These are phyloP conservation scores for Potorous gilbertii DNA, from an alignment of 2,797 vertebrate species.

Conservation along the genomic window DNA sequence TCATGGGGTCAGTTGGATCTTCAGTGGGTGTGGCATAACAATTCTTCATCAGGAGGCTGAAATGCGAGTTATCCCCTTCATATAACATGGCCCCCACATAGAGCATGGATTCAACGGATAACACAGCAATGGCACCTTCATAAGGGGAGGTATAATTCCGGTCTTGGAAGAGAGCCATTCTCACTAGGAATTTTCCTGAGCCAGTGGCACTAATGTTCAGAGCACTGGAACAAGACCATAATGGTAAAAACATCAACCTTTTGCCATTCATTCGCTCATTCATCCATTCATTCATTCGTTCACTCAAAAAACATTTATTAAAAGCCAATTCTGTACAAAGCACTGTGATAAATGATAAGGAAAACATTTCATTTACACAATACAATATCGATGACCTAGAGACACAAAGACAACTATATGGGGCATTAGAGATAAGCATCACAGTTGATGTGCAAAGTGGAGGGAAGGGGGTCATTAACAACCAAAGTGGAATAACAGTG, in stretches of 20 bases:
- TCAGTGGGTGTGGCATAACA: slow-evolving; percentile 84
- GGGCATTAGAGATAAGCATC: not conserved
- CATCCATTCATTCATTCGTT: not conserved
- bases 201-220: slow-evolving; percentile 65
- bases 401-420: not conserved
- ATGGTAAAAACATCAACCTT: not conserved
- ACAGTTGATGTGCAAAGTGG: not conserved
- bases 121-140: slow-evolving; percentile 8
- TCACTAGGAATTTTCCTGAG: slow-evolving; percentile 75
- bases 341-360: not conserved
- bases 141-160: slow-evolving; percentile 78
- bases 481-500: not conserved
- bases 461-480: not conserved
- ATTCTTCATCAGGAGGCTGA: slow-evolving; percentile 83
- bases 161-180: slow-evolving; percentile 85
- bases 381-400: not conserved
- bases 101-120: slow-evolving; percentile 81
- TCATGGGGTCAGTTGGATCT: slow-evolving; percentile 66
- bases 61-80: slow-evolving; percentile 67
- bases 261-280: not conserved
- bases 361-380: not conserved
- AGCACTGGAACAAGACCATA: slow-evolving; percentile 57
- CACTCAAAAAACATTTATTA: not conserved
- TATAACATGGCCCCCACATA: slow-evolving; percentile 82
- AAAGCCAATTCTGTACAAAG: not conserved